phyloP scores from a whole-genome alignment of 2,113 vertebrate genomes.

The Aramus guarauna region DNA sequence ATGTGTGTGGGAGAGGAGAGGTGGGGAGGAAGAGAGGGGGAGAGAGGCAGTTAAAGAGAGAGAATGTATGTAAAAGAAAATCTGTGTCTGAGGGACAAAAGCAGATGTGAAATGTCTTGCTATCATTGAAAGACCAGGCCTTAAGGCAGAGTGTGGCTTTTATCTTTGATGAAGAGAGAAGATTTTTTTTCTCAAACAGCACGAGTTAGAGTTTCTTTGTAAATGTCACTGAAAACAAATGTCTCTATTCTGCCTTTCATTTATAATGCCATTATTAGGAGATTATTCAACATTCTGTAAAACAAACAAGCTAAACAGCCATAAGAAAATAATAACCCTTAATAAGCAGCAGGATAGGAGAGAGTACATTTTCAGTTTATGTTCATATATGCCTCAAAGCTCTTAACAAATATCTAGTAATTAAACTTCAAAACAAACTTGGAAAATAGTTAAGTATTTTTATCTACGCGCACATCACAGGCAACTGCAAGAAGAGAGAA shows the following conservation, averaged over 20 bases:
- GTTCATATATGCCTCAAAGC: neutral
- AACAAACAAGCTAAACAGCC: neutral
- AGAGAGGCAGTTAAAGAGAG: neutral
- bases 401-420: constrained; percentile 4
- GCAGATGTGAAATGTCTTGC: neutral
- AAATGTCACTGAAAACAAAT: neutral
- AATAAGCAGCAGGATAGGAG: neutral
- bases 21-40: fast-evolving
- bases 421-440: neutral
- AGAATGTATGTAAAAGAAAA: neutral
- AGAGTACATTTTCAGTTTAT: neutral
- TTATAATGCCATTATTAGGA: neutral
- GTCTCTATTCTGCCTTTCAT: neutral
- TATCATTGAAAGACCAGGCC: neutral
- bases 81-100: neutral
- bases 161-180: neutral
- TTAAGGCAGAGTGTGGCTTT: neutral
- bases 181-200: neutral
- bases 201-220: neutral
- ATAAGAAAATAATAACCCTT: constrained; percentile 6
- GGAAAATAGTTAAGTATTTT: neutral
- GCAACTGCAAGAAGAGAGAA: neutral
- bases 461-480: neutral
- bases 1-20: too few species aligned
- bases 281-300: neutral